Conservation (phyloP, 2,797 vertebrate species). For the Enteromius paludinosus region DNA sequence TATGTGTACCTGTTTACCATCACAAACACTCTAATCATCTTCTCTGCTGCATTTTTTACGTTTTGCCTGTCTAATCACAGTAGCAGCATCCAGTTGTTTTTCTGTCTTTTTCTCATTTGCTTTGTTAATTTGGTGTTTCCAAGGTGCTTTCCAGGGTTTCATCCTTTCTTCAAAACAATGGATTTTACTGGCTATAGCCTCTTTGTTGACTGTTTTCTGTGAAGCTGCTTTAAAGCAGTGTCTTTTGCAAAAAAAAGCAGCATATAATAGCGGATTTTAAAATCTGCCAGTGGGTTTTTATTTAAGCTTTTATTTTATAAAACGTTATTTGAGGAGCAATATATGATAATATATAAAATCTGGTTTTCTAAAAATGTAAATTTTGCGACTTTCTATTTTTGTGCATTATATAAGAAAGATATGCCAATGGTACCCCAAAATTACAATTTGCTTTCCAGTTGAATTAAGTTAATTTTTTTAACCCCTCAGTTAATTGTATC, state of each 20-base stretch:
- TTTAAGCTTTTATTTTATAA: background rate
- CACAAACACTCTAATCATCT: slow-evolving; percentile 7
- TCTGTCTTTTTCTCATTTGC: background rate
- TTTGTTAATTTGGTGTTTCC: background rate
- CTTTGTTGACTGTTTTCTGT: background rate
- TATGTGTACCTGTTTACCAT: slow-evolving; percentile 6
- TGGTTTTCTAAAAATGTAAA: background rate
- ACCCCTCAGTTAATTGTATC: background rate
- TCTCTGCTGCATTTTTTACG: background rate
- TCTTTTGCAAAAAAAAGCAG: background rate
- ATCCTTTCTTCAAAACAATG: background rate
- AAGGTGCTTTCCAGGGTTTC: background rate
- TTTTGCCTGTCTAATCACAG: slow-evolving; percentile 1
- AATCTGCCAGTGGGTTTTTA: background rate
- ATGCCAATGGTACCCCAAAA: background rate
- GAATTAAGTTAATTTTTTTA: background rate
- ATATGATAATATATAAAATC: background rate
- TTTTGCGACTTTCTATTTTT: background rate
- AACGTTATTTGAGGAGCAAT: background rate
- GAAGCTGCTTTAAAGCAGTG: background rate
- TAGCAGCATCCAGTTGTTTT: background rate
- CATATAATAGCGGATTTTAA: background rate
- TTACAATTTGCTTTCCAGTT: background rate
- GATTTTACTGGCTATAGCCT: background rate
- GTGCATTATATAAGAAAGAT: no score